Conservation (phyloP, 2,113 vertebrate species). For the Eira barbara region DNA sequence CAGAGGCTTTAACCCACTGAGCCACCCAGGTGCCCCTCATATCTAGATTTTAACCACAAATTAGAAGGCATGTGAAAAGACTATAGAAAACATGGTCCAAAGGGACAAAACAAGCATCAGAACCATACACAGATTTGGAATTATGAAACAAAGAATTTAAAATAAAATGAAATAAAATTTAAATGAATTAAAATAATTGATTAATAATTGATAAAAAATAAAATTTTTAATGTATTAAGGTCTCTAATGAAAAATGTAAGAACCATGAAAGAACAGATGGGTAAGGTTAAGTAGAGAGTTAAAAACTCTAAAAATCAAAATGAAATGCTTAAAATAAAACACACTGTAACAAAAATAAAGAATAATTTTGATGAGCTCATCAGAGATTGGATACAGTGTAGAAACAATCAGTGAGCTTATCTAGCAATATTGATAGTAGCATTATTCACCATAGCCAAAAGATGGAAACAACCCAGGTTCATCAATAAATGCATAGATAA, state of each 20-base stretch:
- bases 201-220: background rate
- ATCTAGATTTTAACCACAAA: too few species aligned
- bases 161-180: background rate
- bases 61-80: too few species aligned
- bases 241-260: background rate
- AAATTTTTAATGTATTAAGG: background rate
- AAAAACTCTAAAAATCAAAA: background rate
- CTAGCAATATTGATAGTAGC: background rate
- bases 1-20: too few species aligned
- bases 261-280: background rate
- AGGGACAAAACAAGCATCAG: background rate
- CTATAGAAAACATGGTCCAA: background rate
- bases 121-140: background rate
- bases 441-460: background rate
- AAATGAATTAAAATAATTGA: background rate
- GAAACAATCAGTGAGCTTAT: background rate
- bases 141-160: background rate
- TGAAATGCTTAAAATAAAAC: background rate
- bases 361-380: background rate
- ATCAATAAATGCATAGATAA: background rate
- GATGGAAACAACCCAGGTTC: background rate
- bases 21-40: too few species aligned
- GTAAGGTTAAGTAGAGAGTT: background rate
- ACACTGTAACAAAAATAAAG: background rate
- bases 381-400: accelerated